phyloP scores from a whole-genome alignment of 23 tunicate species.

The Trididemnum clinides region DNA sequence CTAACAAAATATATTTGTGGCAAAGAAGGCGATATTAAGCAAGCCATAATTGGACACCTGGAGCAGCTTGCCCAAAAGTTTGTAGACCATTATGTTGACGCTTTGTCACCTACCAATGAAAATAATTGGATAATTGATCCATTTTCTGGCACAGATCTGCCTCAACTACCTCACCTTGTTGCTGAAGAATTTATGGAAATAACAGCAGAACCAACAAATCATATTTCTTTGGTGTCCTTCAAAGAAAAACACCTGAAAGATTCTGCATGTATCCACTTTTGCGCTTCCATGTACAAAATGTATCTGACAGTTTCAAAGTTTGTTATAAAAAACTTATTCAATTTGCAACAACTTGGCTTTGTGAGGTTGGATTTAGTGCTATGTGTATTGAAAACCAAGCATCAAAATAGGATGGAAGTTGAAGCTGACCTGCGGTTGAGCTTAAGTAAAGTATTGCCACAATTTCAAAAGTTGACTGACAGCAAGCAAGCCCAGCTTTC shows the following conservation, averaged over 20 bases:
- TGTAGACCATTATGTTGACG: conserved; percentile 38
- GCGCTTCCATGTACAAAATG: conserved; percentile 42
- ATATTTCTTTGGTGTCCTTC: conserved; percentile 37
- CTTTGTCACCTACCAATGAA: conserved; percentile 29
- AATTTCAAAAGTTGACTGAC: conserved; percentile 40
- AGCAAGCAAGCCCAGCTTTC: conserved; percentile 40
- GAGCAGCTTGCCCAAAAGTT: conserved; percentile 49
- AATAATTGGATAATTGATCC: conserved; percentile 34
- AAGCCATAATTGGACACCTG: conserved; percentile 41
- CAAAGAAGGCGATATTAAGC: conserved; percentile 31
- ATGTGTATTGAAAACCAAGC: conserved; percentile 59
- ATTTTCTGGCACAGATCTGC: conserved; percentile 46
- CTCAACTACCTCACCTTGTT: conserved; percentile 31
- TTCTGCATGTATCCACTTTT: conserved; percentile 63
- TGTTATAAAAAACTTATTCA: conserved; percentile 44
- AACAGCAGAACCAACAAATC: conserved; percentile 32
- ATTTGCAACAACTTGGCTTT: conserved; percentile 57
- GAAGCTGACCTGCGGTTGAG: conserved; percentile 41
- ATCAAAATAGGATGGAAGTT: conserved; percentile 43
- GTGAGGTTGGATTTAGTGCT: conserved; percentile 55
- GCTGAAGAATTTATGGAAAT: conserved; percentile 45
- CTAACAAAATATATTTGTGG: conserved; percentile 21
- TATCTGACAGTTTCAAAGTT: conserved; percentile 35
- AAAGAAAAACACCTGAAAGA: conserved; percentile 42
- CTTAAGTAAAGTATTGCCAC: conserved; percentile 39